phyloP scores from a whole-genome alignment of 2,797 vertebrate species.

The Malurus leucopterus region DNA sequence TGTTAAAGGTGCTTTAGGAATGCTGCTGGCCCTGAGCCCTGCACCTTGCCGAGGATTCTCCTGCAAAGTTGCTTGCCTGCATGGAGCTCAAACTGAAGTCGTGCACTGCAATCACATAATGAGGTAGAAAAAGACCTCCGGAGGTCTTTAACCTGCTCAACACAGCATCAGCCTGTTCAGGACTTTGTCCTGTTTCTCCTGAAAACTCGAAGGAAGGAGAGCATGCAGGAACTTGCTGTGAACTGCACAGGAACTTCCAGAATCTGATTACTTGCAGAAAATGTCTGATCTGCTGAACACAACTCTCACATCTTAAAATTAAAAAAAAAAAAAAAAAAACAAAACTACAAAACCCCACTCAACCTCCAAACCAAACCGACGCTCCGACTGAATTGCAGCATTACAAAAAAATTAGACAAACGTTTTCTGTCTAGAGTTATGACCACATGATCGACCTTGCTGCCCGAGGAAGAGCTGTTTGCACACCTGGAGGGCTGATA shows the following conservation, averaged over 20 bases:
- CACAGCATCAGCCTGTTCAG: background rate
- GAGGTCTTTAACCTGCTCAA: background rate
- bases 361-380: background rate
- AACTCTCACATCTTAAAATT: background rate
- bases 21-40: background rate
- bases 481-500: background rate
- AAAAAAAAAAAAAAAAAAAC: background rate
- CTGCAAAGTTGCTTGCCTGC: background rate
- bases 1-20: background rate
- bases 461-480: background rate
- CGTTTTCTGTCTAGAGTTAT: background rate
- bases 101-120: background rate
- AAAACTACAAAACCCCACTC: background rate
- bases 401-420: background rate
- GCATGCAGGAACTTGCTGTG: too few relatives aligned
- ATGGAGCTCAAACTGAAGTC: background rate
- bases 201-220: background rate
- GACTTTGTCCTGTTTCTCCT: background rate
- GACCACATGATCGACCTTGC: background rate
- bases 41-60: background rate
- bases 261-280: background rate
- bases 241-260: background rate
- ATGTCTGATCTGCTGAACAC: background rate
- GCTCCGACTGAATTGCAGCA: background rate
- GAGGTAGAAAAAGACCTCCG: background rate